Conservation (phyloP, 2,113 vertebrate genomes). For the Tonatia bakeri region DNA sequence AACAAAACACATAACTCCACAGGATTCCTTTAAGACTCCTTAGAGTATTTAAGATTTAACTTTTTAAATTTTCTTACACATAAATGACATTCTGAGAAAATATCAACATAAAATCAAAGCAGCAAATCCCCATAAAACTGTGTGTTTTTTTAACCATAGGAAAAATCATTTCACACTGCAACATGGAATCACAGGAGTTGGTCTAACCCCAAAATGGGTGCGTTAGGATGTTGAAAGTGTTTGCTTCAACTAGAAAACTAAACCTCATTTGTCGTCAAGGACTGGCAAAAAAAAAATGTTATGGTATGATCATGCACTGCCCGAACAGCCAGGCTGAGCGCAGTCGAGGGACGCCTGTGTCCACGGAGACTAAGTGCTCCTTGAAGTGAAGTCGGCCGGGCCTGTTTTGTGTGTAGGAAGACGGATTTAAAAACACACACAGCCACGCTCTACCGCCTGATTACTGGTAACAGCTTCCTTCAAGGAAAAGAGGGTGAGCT, state of each 20-base stretch:
- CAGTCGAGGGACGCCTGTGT: neutral
- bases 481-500: neutral
- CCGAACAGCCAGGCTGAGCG: neutral
- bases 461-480: neutral
- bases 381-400: neutral
- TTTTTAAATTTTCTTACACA: neutral
- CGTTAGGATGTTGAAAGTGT: neutral
- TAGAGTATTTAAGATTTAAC: neutral
- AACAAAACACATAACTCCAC: neutral
- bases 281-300: neutral
- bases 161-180: constrained; percentile 12
- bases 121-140: neutral
- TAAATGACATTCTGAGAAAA: neutral
- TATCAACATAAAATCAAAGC: neutral
- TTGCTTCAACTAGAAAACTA: constrained; percentile 24
- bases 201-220: neutral
- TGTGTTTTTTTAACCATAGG: neutral
- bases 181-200: neutral
- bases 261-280: neutral
- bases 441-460: neutral
- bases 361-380: neutral
- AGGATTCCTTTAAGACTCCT: neutral
- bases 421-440: neutral
- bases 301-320: neutral
- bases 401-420: neutral